Evolutionary conservation across 2,888 invertebrate species (phyloP), one percentile per base, ranked within the genome.

Genomic region (Drymonia ruficornis): DNA sequence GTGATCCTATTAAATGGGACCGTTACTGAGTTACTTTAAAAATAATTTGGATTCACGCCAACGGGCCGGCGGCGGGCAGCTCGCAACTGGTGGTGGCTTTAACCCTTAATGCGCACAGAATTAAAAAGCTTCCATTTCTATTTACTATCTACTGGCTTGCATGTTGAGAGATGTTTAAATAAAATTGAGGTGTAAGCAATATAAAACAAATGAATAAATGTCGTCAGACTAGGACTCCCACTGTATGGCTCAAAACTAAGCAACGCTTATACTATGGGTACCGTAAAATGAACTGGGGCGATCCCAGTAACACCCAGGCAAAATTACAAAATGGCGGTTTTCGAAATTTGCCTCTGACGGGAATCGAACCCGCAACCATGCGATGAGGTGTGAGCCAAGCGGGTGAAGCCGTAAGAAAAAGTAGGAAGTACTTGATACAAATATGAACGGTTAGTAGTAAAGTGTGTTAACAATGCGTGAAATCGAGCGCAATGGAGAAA

Each of bases 81-180:
- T 86, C 71, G 89, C 90, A 90, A 91, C 90, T 89, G 86, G 89
- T 91, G 89, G 89, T 77, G 80, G 85, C 81, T 84, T 84, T 79
- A 76, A 81, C 77, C 82, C 78, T 80, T 84, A 85, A 85, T 82
- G 77, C 79, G 68, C 70, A 70, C 70, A 67, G 76, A 78, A 81
- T 84, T 84, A 84, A 85, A n/a, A 82, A 81, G 78, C 80, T 79
- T 73, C 74, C 74, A 74, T 76, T 73, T 81, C 76, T 78, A 83
- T 81, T 84, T 80, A 77, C 77, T 66, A 63, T 69, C 67, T 67
- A 67, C 63, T 69, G 67, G 65, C 74, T 73, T 70, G 72, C 70
- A 68, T 74, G 65, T 72, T 74, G 69, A 70, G 63, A 69, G 49
- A 60, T 47, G 23, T 54, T 52, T 54, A 54, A 52, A 53, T 16